phyloP scores from a whole-genome alignment of 2,888 invertebrate genomes.

The Eubasilissa splendida region DNA sequence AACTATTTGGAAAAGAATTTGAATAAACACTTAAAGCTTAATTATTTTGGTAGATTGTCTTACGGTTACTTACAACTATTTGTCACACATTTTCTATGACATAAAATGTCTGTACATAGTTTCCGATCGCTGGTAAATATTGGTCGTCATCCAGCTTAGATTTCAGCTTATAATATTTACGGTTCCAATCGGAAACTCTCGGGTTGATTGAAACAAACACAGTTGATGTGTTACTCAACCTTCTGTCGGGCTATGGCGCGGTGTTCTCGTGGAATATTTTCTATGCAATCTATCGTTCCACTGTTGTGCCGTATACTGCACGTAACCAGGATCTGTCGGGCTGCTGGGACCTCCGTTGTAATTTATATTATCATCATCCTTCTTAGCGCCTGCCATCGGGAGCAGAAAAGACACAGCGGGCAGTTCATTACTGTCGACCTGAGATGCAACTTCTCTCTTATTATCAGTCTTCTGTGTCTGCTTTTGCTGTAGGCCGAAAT shows the following conservation, averaged over 20 bases:
- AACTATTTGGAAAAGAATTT: no score
- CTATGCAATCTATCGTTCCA: conserved; percentile 73
- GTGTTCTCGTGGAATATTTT: conserved; percentile 70
- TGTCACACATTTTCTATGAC: no score
- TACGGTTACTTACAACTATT: no score
- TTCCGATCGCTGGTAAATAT: no score
- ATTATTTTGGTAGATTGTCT: no score
- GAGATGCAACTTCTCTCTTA: conserved; percentile 50
- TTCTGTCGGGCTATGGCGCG: conserved; percentile 72
- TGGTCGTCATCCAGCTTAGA: no score
- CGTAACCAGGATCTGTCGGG: conserved; percentile 82
- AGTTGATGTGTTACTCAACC: background rate
- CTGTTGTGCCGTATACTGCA: conserved; percentile 80
- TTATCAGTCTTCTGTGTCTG: conserved; percentile 60
- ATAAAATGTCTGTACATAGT: no score
- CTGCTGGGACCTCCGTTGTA: conserved; percentile 75
- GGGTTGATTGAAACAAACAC: background rate
- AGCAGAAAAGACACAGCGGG: conserved; percentile 63
- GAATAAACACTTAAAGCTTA: no score
- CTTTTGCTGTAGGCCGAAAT: conserved; percentile 66
- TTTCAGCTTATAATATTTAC: no score
- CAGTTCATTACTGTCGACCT: conserved; percentile 50
- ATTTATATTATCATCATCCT: conserved; percentile 65
- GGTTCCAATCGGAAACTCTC: no score
- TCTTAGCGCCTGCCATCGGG: conserved; percentile 73